Percentiles rank a stretch among this genome's conserved stretches.
These are phyloP conservation scores for Bombus confusus DNA, from an alignment of 1,140 invertebrate genomes.

Conservation along the genomic window DNA sequence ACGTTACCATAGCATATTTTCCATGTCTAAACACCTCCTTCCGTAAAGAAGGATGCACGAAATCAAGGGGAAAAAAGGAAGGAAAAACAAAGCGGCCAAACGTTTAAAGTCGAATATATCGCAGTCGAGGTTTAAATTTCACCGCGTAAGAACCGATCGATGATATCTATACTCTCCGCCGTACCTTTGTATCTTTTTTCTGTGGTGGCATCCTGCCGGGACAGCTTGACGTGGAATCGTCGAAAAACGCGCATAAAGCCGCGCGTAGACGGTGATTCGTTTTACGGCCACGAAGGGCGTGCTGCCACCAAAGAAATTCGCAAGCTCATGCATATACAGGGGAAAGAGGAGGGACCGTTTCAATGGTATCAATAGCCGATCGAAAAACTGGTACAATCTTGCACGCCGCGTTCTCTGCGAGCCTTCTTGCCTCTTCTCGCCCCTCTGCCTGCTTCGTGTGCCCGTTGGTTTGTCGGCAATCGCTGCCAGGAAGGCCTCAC, in stretches of 20 bases:
- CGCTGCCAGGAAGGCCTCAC: conserved; percentile 60
- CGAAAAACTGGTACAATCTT: conserved; percentile 82
- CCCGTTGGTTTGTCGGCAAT: conserved; percentile 37
- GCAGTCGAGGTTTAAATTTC: conserved; percentile 29
- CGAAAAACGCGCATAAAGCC: conserved; percentile 72
- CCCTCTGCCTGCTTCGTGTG: conserved; percentile 8
- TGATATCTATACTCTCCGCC: conserved; percentile 10
- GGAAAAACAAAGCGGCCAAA: background rate
- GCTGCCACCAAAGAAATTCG: conserved; percentile 78
- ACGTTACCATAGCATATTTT: too few species aligned
- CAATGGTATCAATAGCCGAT: conserved; percentile 76
- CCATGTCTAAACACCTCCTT: too few species aligned
- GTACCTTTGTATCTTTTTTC: conserved; percentile 8
- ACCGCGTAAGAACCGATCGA: conserved; percentile 58
- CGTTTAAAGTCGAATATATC: conserved; percentile 17
- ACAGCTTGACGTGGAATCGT: conserved; percentile 57
- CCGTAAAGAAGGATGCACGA: background rate
- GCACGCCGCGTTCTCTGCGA: conserved; percentile 60
- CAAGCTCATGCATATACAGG: conserved; percentile 78
- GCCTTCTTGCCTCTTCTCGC: conserved; percentile 11
- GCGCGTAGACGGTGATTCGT: conserved; percentile 71
- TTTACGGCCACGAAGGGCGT: conserved; percentile 77
- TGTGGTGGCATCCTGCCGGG: conserved; percentile 17
- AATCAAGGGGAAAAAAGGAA: too few species aligned
- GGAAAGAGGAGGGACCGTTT: conserved; percentile 55